These are phyloP conservation scores for Drosophila cardini DNA, from an alignment of 1,140 invertebrate species.

Conservation along the genomic window DNA sequence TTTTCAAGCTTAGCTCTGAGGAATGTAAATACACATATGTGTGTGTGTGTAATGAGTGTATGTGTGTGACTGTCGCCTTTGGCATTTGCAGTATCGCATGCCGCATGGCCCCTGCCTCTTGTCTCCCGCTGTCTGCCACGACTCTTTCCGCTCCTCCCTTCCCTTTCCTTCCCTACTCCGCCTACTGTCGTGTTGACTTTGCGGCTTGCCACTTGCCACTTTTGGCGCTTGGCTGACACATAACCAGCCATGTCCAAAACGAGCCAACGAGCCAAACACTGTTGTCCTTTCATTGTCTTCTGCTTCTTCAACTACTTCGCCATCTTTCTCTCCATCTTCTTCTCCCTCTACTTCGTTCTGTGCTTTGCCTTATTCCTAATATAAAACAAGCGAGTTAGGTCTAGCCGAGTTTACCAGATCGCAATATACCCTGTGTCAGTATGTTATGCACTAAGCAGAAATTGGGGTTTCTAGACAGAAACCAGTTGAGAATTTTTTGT, in stretches of 20 bases:
- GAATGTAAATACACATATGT: not conserved
- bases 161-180: no score
- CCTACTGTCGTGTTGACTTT: not conserved
- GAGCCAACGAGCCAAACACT: constrained; percentile 48
- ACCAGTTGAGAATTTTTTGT: no score
- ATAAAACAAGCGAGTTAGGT: no score
- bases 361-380: not conserved
- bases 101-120: no score
- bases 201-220: constrained; percentile 28
- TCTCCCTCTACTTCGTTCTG: not conserved
- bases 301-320: not conserved
- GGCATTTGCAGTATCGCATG: constrained; percentile 25
- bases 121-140: no score
- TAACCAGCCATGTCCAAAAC: constrained; percentile 34
- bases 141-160: not conserved
- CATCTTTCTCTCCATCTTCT: not conserved
- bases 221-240: constrained; percentile 42
- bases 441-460: no score
- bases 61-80: constrained; percentile 9
- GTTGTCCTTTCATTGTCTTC: constrained; percentile 32
- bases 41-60: not conserved
- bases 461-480: no score
- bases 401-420: no score
- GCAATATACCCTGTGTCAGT: no score
- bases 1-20: constrained; percentile 17